Evolutionary conservation across 2,113 vertebrate species (phyloP), one percentile per base, ranked within the genome.

Genomic region (Lanius ludovicianus): DNA sequence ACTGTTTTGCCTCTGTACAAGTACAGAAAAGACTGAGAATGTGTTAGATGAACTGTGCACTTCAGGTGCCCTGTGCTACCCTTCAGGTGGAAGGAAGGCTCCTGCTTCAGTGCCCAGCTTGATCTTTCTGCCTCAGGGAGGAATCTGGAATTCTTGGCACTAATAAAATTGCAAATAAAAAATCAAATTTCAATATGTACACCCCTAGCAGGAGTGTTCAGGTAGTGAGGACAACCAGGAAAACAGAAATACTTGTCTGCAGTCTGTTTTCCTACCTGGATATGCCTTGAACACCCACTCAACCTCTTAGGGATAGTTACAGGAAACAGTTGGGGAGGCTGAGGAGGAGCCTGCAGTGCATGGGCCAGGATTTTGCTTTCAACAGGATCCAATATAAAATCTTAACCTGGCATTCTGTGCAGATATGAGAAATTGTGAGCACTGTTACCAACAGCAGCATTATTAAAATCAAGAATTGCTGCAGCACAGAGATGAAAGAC

Each of bases 181-280:
- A 0, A 1, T 4, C 24, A 24, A 31, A 67, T 55, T 31, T 63
- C 46, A 52, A 15, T 22, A 39, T 0, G 1, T 46, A 24, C 3
- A 10, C 9, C 37, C n/a, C 4, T 47, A 46, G 31, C 9, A 41
- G 25, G 25, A 18, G 4, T 42, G 8, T 21, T 68, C 49, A 68
- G 22, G 35, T 60, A 49, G 22, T 52, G 9, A 63, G 18, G 28
- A 25, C 1, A 7, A 39, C 10, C 25, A 78, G 46, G 55, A 77
- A 81, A 87, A 28, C 11, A 89, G 27, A 67, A 65, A 53, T 28
- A 35, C 0, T 2, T 62, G 13, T 35, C 44, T 84, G 35, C 42
- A 75, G 8, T 39, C 28, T 93, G 1, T 90, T 75, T 82, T 57
- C 10, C 39, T 19, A 28, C 39, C 23, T 76, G 49, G 24, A 27